Evolutionary conservation across 2,888 invertebrate species (phyloP).

Genomic region (Eledona agricola): DNA sequence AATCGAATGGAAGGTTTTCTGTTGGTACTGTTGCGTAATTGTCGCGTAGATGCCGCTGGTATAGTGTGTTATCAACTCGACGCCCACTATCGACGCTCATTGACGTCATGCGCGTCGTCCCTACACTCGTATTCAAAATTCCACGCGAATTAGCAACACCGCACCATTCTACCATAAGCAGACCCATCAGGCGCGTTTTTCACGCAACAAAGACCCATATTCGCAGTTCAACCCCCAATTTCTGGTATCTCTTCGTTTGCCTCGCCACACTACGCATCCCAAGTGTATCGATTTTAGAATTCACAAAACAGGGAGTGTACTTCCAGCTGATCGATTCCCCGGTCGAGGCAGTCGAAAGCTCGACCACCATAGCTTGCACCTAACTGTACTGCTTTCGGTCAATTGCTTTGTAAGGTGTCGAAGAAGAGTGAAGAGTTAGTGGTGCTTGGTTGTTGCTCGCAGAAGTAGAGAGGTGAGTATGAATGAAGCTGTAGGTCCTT

Average conservation of each 20-base stretch:
- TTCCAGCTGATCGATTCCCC: slow-evolving; percentile 60
- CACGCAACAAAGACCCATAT: no score
- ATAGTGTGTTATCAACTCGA: slow-evolving; percentile 31
- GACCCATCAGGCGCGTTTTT: no score
- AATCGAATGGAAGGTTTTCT: no score
- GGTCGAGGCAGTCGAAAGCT: slow-evolving; percentile 46
- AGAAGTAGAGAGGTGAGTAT: no score
- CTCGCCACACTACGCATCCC: no score
- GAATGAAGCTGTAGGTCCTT: no score
- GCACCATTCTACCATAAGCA: no score
- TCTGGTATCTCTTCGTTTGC: background rate
- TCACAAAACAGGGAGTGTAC: slow-evolving; percentile 53
- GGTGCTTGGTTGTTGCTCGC: no score
- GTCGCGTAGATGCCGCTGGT: slow-evolving; percentile 13
- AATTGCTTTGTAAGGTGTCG: no score
- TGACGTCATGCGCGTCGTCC: slow-evolving; percentile 50
- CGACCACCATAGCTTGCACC: slow-evolving; percentile 39
- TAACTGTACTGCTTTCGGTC: no score
- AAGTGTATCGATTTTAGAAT: slow-evolving; percentile 45
- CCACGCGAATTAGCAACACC: no score
- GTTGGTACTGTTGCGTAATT: background rate
- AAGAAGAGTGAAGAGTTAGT: no score
- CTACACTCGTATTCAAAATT: slow-evolving; percentile 42
- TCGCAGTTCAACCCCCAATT: background rate
- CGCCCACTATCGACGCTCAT: slow-evolving; percentile 50